These are phyloP conservation scores for Drosophila prostipennis DNA, from an alignment of 2,888 invertebrate genomes.

Conservation along the genomic window DNA sequence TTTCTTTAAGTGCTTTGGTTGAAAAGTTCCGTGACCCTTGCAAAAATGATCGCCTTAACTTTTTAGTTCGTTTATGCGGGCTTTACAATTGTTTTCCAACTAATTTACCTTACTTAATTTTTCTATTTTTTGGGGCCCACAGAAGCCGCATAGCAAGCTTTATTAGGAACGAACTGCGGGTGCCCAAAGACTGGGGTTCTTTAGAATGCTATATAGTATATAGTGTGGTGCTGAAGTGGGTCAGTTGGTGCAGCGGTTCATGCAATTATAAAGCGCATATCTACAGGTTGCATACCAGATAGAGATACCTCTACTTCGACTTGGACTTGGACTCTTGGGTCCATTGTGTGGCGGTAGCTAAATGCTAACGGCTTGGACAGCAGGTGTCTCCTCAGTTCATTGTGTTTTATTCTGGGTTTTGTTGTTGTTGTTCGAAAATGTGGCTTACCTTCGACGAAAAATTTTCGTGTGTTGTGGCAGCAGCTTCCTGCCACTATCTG, in stretches of 20 bases:
- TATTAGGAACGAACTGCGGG: slow-evolving; percentile 23
- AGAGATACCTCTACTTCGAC: neutral
- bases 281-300: slow-evolving; percentile 45
- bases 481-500: slow-evolving; percentile 61
- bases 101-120: slow-evolving; percentile 30
- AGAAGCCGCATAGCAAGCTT: slow-evolving; percentile 27
- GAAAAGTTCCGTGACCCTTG: slow-evolving; percentile 48
- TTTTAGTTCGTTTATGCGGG: slow-evolving; percentile 14
- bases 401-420: slow-evolving; percentile 30
- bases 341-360: slow-evolving; percentile 61
- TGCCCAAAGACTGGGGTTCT: slow-evolving; percentile 14
- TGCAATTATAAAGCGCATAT: slow-evolving; percentile 73
- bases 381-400: slow-evolving; percentile 65
- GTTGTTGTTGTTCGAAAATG: slow-evolving; percentile 61
- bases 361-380: slow-evolving; percentile 58
- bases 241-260: slow-evolving; percentile 60
- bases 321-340: slow-evolving; percentile 34
- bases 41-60: slow-evolving; percentile 57
- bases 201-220: slow-evolving; percentile 3
- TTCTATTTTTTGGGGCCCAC: slow-evolving; percentile 45
- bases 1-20: slow-evolving; percentile 9
- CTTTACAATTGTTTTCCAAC: slow-evolving; percentile 6
- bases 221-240: slow-evolving; percentile 57
- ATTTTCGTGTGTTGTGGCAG: slow-evolving; percentile 21
- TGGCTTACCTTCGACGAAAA: slow-evolving; percentile 71